Conservation (phyloP, 1,140 invertebrate species). For the Heliconius himera region DNA sequence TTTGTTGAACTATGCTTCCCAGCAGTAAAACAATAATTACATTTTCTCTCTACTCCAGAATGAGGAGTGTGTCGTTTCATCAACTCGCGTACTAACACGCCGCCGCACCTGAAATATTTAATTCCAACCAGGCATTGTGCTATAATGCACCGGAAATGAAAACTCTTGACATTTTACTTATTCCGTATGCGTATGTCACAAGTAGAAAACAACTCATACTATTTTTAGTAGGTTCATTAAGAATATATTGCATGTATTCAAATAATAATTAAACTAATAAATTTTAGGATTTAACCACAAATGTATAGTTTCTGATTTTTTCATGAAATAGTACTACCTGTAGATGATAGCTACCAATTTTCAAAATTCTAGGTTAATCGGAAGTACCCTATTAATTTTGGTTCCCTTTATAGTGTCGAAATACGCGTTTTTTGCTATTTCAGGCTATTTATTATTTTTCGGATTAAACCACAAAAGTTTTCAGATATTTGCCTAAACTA, state of each 20-base stretch:
- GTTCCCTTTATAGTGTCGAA: too few species aligned
- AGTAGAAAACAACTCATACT: neutral
- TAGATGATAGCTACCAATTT: too few species aligned
- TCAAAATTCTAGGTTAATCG: too few species aligned
- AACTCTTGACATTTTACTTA: slow-evolving; percentile 63
- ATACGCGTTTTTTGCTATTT: too few species aligned
- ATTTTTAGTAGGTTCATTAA: neutral
- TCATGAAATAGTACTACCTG: too few species aligned
- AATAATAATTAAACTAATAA: neutral
- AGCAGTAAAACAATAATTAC: slow-evolving; percentile 75
- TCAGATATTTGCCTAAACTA: too few species aligned
- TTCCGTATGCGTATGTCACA: slow-evolving; percentile 36
- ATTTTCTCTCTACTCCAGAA: slow-evolving; percentile 68
- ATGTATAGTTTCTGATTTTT: too few species aligned
- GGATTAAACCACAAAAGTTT: too few species aligned
- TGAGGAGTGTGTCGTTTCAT: slow-evolving; percentile 70
- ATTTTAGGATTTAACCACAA: too few species aligned
- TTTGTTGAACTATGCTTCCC: slow-evolving; percentile 66
- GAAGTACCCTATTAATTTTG: too few species aligned
- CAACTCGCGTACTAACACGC: slow-evolving; percentile 68
- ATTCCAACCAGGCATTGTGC: slow-evolving; percentile 72
- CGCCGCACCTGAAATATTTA: slow-evolving; percentile 76
- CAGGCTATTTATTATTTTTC: too few species aligned
- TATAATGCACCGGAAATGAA: slow-evolving; percentile 73
- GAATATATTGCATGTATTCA: neutral